A percentile compares a stretch with the other conserved stretches of the same genome.
These are phyloP conservation scores for Micronisus gabar DNA, from an alignment of 2,113 vertebrate species.

Conservation along the genomic window DNA sequence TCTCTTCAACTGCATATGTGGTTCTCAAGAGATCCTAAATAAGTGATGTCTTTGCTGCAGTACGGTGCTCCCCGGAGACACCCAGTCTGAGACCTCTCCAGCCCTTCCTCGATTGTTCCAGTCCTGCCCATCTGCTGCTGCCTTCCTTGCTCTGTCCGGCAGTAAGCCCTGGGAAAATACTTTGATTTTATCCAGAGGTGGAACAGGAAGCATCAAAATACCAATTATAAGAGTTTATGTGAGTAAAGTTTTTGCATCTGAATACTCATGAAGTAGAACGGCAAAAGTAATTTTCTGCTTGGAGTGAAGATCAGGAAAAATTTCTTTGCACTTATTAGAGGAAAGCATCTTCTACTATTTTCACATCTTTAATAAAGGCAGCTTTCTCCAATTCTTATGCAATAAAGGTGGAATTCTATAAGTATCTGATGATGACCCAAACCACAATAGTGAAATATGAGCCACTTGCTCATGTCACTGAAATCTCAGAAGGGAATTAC, in stretches of 20 bases:
- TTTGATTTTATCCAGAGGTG: not conserved
- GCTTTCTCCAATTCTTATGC: not conserved
- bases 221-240: not conserved
- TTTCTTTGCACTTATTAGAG: not conserved
- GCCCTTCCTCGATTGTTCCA: fast-evolving
- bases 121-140: not conserved
- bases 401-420: constrained; percentile 1
- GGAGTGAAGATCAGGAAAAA: not conserved
- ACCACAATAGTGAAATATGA: constrained; percentile 28
- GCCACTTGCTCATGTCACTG: not conserved
- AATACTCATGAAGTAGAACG: not conserved
- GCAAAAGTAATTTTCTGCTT: not conserved
- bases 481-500: constrained; percentile 37
- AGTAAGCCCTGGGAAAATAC: not conserved
- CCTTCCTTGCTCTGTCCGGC: not conserved
- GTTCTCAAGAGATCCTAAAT: not conserved
- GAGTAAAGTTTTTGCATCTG: not conserved
- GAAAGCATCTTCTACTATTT: not conserved
- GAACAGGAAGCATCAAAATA: not conserved
- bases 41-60: not conserved
- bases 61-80: fast-evolving
- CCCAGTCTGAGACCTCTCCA: not conserved
- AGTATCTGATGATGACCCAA: not conserved
- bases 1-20: not conserved
- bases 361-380: not conserved